Conservation (phyloP, 1,140 invertebrate genomes). For the Bactericera cockerelli region DNA sequence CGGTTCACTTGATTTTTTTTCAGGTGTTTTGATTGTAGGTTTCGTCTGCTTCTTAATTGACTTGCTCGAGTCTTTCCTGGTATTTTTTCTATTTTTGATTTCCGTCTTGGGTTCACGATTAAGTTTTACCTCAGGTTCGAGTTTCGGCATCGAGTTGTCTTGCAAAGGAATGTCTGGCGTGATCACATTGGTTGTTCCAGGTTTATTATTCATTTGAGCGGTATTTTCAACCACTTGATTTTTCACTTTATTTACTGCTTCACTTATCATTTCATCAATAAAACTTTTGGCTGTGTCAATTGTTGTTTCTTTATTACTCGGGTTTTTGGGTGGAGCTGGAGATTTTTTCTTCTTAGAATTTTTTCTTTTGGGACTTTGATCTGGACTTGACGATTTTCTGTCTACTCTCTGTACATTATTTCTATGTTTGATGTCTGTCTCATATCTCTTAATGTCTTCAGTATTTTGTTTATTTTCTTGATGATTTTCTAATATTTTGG, state of each 20-base stretch:
- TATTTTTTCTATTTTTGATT: not conserved
- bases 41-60: not conserved
- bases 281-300: not conserved
- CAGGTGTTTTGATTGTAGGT: not conserved
- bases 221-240: not conserved
- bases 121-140: not conserved
- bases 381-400: conserved; percentile 4
- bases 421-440: not conserved
- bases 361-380: not conserved
- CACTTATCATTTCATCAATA: conserved; percentile 3
- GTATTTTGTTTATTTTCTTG: not conserved
- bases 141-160: not conserved
- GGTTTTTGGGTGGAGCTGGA: not conserved
- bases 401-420: not conserved
- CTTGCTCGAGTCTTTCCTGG: not conserved
- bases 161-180: not conserved
- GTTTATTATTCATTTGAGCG: too few relatives aligned
- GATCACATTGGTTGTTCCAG: too few relatives aligned
- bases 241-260: not conserved
- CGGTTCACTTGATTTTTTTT: not conserved
- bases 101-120: not conserved
- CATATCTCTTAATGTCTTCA: not conserved
- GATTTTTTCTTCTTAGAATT: conserved; percentile 6
- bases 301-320: not conserved
- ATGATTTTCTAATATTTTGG: not conserved